These are phyloP conservation scores for Rhinella marina DNA, from an alignment of 2,797 vertebrate species.

Conservation along the genomic window DNA sequence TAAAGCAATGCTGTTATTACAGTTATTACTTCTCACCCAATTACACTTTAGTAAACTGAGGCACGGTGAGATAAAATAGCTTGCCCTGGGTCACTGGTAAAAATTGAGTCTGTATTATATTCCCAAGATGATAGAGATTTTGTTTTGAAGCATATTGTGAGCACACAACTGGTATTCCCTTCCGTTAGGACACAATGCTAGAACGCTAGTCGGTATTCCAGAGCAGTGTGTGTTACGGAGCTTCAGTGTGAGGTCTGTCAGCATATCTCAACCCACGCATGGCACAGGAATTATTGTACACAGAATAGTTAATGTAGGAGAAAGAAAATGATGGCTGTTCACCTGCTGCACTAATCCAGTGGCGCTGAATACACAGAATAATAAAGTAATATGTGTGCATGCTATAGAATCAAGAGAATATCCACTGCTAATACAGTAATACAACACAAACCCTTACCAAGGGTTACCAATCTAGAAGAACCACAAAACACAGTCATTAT, in stretches of 20 bases:
- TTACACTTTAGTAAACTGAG: conserved; percentile 59
- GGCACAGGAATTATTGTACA: conserved; percentile 32
- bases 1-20: conserved; percentile 56
- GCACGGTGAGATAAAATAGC: conserved; percentile 56
- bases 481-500: background rate
- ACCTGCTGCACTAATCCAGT: conserved; percentile 38
- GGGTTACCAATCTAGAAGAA: background rate
- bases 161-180: conserved; percentile 29
- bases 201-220: conserved; percentile 1
- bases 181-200: conserved; percentile 21
- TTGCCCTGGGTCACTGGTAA: conserved; percentile 61
- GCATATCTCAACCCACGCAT: conserved; percentile 42
- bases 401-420: background rate
- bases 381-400: background rate
- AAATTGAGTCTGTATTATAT: conserved; percentile 59
- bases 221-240: background rate
- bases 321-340: conserved; percentile 5
- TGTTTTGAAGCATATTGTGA: conserved; percentile 51
- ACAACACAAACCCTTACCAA: background rate
- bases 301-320: conserved; percentile 28
- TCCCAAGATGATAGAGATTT: conserved; percentile 49
- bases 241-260: conserved; percentile 25
- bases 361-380: conserved; percentile 25
- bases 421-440: background rate
- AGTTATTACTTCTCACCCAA: conserved; percentile 61